A percentile compares a stretch with the other conserved stretches of the same genome.
These are phyloP conservation scores for Falco punctatus DNA, from an alignment of 2,113 vertebrate species.

Conservation along the genomic window DNA sequence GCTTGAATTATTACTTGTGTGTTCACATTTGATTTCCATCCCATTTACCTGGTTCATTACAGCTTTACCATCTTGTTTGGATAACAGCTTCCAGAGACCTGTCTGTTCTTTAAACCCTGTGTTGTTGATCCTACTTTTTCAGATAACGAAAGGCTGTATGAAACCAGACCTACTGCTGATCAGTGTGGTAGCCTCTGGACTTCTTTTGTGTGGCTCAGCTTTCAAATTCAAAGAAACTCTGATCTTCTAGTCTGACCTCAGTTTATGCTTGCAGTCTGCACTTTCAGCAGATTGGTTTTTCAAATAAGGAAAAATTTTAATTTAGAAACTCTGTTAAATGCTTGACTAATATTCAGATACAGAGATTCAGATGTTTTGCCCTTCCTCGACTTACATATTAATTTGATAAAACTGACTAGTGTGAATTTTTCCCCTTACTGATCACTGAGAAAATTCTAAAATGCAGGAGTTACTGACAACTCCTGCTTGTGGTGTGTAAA, in stretches of 20 bases:
- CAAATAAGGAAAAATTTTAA: background rate
- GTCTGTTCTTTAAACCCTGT: background rate
- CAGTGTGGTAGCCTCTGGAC: background rate
- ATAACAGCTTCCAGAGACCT: background rate
- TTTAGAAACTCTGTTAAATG: constrained; percentile 4
- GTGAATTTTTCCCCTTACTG: background rate
- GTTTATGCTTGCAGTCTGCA: background rate
- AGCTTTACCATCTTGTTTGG: background rate
- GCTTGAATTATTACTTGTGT: background rate
- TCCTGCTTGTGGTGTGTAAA: background rate
- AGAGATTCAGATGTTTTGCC: background rate
- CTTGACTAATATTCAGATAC: background rate
- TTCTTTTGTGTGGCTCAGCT: background rate
- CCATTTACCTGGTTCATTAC: background rate
- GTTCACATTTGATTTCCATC: background rate
- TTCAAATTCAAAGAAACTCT: background rate
- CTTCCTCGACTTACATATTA: background rate
- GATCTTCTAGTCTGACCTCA: background rate
- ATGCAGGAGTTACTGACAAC: background rate
- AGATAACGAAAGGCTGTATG: background rate
- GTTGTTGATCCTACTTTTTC: background rate
- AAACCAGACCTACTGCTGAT: background rate
- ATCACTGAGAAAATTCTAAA: background rate
- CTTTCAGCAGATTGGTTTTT: constrained; percentile 5
- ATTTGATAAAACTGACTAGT: background rate